Evolutionary conservation across 2,888 invertebrate genomes (phyloP).

Genomic region (Drosophila putrida): DNA sequence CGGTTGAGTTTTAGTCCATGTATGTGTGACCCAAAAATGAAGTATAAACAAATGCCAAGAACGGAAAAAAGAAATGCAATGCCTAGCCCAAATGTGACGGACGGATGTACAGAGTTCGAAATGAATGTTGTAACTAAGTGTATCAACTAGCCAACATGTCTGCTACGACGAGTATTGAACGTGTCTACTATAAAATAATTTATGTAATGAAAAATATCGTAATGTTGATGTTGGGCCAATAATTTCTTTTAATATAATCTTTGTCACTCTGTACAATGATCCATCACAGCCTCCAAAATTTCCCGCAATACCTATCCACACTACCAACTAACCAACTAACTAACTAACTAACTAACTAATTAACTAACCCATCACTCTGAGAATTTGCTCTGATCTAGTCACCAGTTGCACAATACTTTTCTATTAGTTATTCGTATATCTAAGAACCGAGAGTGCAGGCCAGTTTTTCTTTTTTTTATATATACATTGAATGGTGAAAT

Average conservation of each 20-base stretch:
- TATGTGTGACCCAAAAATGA: constrained; percentile 49
- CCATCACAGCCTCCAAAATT: constrained; percentile 12
- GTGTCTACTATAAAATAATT: constrained; percentile 84
- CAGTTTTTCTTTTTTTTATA: neutral
- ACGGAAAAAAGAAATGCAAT: constrained; percentile 32
- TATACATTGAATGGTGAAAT: neutral
- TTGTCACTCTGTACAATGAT: constrained; percentile 30
- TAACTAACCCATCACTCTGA: constrained; percentile 41
- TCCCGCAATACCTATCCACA: constrained; percentile 38
- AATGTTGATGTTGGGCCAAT: constrained; percentile 85
- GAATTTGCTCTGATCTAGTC: constrained; percentile 37
- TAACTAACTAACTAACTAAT: constrained; percentile 17
- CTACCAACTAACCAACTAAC: constrained; percentile 21
- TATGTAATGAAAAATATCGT: constrained; percentile 85
- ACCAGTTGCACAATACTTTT: constrained; percentile 62
- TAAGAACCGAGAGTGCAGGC: constrained; percentile 18
- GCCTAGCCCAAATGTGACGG: constrained; percentile 69
- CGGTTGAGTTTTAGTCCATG: constrained; percentile 47
- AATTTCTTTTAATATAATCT: constrained; percentile 55
- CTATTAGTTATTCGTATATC: constrained; percentile 20
- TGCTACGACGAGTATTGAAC: constrained; percentile 72
- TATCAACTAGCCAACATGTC: constrained; percentile 67
- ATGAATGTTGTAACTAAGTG: constrained; percentile 71
- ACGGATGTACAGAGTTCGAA: constrained; percentile 79
- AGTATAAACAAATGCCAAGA: constrained; percentile 3